Evolutionary conservation across 2,888 invertebrate species (phyloP), one percentile per base, ranked within the genome.

Genomic region (Acleris sparsana): DNA sequence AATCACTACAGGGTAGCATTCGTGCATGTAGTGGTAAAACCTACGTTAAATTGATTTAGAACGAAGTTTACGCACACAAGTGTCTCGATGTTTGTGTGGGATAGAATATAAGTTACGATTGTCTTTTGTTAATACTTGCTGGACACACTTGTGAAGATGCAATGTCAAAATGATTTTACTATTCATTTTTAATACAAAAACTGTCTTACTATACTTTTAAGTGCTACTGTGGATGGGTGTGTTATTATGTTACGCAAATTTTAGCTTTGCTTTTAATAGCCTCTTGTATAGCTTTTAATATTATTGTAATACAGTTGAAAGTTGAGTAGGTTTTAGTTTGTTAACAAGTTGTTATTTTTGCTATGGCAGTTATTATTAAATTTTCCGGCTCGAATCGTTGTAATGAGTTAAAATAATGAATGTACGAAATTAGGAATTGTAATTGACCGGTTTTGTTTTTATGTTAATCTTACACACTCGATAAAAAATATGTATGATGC

Each of bases 331-430:
- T 29, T 1, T 57, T 5, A 13, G 17, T 57, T 18, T 17, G 1
- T 18, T 58, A 20, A 20, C 11, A 25, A 3, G 29, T 20, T 11
- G 18, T 59, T 18, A 46, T 59, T 25, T 51, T 56, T 62, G 46
- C 46, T 61, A 62, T 43, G 49, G 39, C 18, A 59, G 64, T 39
- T 53, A 64, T 59, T 67, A 67, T 68, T 68, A 68, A 61, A 68
- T 68, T 68, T 68, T 39, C 57, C 63, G 51, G 46, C 51, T 52
- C 68, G 49, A 64, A 64, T 62, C 51, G 52, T 18, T 5, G 20
- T 68, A 67, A 67, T 67, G 63, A 63, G 52, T 61, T 61, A 48
- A 56, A 64, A 64, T 68, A 68, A 68, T 64, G 64, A 64, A 64
- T 57, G 64, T 60, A 55, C 44, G 52, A 60, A 60, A 68, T 64